Conservation (phyloP, 2,797 vertebrate genomes). For the Petrocephalus sullivani region DNA sequence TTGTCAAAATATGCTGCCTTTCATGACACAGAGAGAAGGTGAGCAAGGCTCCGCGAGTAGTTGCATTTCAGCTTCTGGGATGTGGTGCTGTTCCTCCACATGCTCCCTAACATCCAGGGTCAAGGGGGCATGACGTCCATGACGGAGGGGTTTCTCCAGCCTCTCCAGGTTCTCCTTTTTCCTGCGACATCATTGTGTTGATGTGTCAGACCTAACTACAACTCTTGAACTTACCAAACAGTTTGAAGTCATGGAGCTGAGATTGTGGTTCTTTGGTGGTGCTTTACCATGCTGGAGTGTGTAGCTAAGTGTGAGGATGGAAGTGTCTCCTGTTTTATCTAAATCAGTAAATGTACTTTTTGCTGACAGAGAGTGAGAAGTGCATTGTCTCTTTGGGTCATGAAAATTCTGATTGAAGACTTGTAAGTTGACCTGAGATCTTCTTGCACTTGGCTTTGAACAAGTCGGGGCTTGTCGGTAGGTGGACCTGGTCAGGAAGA, state of each 20-base stretch:
- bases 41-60: constrained; percentile 45
- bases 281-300: not conserved
- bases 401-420: not conserved
- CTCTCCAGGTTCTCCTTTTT: not conserved
- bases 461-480: constrained; percentile 62
- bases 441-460: constrained; percentile 34
- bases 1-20: constrained; percentile 58
- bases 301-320: not conserved
- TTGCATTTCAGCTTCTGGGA: constrained; percentile 50
- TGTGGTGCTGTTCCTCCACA: constrained; percentile 35
- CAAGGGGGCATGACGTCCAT: not conserved
- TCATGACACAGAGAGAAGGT: constrained; percentile 55
- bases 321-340: not conserved
- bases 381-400: not conserved
- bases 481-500: constrained; percentile 64
- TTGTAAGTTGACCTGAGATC: not conserved
- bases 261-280: not conserved
- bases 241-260: not conserved
- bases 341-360: not conserved
- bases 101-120: not conserved
- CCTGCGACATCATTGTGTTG: not conserved
- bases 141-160: not conserved
- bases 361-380: not conserved
- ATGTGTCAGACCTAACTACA: not conserved
- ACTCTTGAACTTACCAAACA: not conserved